A percentile compares a stretch with the other conserved stretches of the same genome.
Conservation (phyloP, 2,797 vertebrate genomes). For the Acanthornis magna region DNA sequence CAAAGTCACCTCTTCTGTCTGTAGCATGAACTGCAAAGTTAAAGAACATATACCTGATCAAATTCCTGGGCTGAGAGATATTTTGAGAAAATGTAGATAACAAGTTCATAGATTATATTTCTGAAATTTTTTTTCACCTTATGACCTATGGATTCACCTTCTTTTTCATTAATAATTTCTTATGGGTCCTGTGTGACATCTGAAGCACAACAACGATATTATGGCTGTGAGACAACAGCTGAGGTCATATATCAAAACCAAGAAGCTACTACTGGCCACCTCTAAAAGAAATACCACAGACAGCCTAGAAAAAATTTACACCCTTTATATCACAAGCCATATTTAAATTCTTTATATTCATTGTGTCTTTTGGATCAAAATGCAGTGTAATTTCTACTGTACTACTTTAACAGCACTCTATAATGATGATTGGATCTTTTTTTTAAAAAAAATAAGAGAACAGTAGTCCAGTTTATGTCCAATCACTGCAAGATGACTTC, state of each 20-base stretch:
- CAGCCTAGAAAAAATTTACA: not conserved
- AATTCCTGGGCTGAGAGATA: not conserved
- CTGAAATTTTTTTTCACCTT: not conserved
- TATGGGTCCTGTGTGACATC: not conserved
- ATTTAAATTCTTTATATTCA: not conserved
- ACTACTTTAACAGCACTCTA: not conserved
- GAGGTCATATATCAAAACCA: not conserved
- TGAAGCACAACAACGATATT: not conserved
- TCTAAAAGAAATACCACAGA: not conserved
- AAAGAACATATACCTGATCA: not conserved
- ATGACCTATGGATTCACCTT: not conserved
- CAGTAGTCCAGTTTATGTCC: not conserved
- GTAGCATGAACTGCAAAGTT: not conserved
- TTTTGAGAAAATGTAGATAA: not conserved
- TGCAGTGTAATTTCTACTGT: not conserved
- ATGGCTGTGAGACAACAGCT: not conserved
- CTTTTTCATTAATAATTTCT: not conserved
- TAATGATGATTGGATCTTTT: not conserved
- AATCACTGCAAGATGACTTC: not conserved
- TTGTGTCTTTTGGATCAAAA: not conserved
- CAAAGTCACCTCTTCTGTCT: not conserved
- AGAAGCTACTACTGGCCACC: not conserved
- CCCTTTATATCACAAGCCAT: not conserved
- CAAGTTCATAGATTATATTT: not conserved
- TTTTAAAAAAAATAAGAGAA: not conserved